Base-by-base conservation (phyloP, 2,113 vertebrate species). In the Oncorhynchus tshawytscha region DNA sequence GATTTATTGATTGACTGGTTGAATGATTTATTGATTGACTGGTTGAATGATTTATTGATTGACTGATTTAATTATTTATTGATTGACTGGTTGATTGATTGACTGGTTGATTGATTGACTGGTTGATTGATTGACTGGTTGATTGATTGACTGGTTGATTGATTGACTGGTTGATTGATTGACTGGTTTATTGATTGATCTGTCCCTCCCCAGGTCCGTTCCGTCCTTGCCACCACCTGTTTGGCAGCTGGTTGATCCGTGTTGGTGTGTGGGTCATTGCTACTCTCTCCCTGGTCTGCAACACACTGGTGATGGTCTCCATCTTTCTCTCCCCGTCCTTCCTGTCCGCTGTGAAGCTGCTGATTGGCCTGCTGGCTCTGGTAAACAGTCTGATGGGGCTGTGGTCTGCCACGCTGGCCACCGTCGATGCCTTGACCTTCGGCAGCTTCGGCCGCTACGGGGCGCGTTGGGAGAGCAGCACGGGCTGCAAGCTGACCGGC, bases 201-300 rank as follows among this genome's bases (percentile, higher is more conserved):
- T 31, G 3, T 45, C 31, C 1, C 18, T 45, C 66, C 67, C 31
- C 87, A 98, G 97, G 96, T 18, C 96, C 97, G 22, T 96, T 99
- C 89, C 96, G 93, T 74, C 97, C 96, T 0, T 99, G 97, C 84
- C 93, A 95, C 70, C 92, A 94, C 69, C 92, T 99, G 25, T 95
- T 99, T 27, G 95, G 95, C 54, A 96, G 95, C 89, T 98, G 97
- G 97, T 88, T 96, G 82, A 94, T 97, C 91, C 90, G 97, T 60
- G 92, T 94, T 0, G 95, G 95, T 9, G 96, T 98, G 70, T 98
- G 97, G 97, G 93, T 92, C 75, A 92, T 95, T 3, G 94, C 95
- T 0, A 86, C 80, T 24, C 70, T 97, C 85, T 94, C 96, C 5
- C 90, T 97, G 27, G 77, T 93, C 74, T 95, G 96, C 81, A 99